Percentiles rank a stretch among this genome's conserved stretches.
These are phyloP conservation scores for Apantesis nais DNA, from an alignment of 2,888 invertebrate genomes.

Conservation along the genomic window DNA sequence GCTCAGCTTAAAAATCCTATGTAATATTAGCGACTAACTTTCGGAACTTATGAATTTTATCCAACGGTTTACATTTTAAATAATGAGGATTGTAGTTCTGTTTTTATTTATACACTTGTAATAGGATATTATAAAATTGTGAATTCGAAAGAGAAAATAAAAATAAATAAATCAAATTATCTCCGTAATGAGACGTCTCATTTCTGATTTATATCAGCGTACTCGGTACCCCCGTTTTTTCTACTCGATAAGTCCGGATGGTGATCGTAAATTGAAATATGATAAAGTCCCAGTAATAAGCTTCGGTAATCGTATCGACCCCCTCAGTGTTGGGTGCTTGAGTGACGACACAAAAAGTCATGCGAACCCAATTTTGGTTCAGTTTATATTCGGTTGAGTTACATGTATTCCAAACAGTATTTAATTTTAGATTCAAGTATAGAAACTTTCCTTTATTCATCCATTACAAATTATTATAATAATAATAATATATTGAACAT, in stretches of 20 bases:
- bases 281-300: conserved; percentile 84
- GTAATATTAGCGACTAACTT: conserved; percentile 73
- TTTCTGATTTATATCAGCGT: conserved; percentile 78
- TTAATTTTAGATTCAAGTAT: not conserved
- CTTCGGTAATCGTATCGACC: conserved; percentile 75
- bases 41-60: conserved; percentile 66
- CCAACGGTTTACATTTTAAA: conserved; percentile 40
- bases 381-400: conserved; percentile 11
- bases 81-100: conserved; percentile 41
- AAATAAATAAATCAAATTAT: conserved; percentile 61
- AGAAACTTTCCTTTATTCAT: conserved; percentile 12
- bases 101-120: conserved; percentile 15
- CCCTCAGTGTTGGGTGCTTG: conserved; percentile 56
- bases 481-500: no score
- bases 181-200: conserved; percentile 79
- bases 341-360: conserved; percentile 53
- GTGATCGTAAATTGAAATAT: conserved; percentile 86
- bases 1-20: conserved; percentile 78
- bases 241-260: conserved; percentile 81
- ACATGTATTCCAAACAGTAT: not conserved
- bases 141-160: conserved; percentile 17
- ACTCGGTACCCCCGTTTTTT: conserved; percentile 76
- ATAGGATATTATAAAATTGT: conserved; percentile 1
- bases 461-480: conserved; percentile 49
- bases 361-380: conserved; percentile 37